Conservation (phyloP, 2,113 vertebrate species). For the Lepus timidus region DNA sequence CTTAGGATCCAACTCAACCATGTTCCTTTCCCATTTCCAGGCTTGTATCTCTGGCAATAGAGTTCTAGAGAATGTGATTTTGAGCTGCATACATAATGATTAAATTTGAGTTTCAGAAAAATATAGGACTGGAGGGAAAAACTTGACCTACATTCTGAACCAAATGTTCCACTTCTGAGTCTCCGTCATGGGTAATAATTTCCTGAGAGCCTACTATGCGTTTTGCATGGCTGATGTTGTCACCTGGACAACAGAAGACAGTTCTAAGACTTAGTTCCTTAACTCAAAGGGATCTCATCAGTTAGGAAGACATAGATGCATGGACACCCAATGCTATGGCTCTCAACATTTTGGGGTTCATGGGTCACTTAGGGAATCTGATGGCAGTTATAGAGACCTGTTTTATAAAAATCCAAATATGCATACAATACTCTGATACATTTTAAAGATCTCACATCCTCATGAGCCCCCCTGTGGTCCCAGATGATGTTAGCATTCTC, state of each 20-base stretch:
- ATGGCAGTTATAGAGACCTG: background rate
- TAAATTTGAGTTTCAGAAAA: slow-evolving; percentile 44
- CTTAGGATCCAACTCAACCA: background rate
- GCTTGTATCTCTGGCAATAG: background rate
- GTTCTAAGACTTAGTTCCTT: background rate
- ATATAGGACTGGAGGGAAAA: background rate
- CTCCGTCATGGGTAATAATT: background rate
- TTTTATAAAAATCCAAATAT: background rate
- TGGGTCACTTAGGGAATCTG: background rate
- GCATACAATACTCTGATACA: background rate
- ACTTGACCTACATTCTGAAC: background rate
- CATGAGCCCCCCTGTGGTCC: background rate
- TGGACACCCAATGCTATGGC: background rate
- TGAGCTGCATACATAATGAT: background rate
- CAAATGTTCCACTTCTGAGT: background rate
- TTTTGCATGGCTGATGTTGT: background rate
- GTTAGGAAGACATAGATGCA: background rate
- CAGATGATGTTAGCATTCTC: background rate
- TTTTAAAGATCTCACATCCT: background rate
- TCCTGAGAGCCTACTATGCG: background rate
- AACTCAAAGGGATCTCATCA: background rate
- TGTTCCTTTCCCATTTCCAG: background rate
- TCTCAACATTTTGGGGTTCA: background rate
- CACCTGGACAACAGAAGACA: background rate
- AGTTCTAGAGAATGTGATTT: background rate